Conservation (phyloP, 2,888 invertebrate genomes). For the Hypselothyrea guttata region DNA sequence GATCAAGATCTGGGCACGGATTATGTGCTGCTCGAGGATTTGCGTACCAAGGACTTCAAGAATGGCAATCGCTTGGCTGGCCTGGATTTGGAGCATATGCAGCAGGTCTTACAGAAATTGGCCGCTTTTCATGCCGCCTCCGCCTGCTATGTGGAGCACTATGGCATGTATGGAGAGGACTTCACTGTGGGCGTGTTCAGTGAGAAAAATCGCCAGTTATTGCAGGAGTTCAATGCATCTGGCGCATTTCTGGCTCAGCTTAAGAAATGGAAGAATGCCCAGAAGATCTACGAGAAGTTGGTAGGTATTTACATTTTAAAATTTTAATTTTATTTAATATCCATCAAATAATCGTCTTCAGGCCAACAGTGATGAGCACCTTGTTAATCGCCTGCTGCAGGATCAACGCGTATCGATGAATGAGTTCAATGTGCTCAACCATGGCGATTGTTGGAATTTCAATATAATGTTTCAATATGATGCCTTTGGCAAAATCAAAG, state of each 20-base stretch:
- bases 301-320: conserved; percentile 36
- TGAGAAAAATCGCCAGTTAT: conserved; percentile 59
- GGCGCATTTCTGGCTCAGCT: conserved; percentile 70
- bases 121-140: conserved; percentile 81
- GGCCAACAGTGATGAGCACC: conserved; percentile 71
- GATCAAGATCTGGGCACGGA: conserved; percentile 69
- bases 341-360: conserved; percentile 3
- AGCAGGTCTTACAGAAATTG: conserved; percentile 74
- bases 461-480: conserved; percentile 81
- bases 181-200: conserved; percentile 72
- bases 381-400: conserved; percentile 75
- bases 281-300: conserved; percentile 73
- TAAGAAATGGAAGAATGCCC: conserved; percentile 76
- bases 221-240: conserved; percentile 73
- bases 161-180: conserved; percentile 67
- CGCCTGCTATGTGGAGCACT: conserved; percentile 79
- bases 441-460: conserved; percentile 80
- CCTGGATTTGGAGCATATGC: conserved; percentile 75
- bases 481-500: conserved; percentile 76
- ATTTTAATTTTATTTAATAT: not conserved
- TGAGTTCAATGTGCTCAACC: conserved; percentile 79
- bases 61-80: conserved; percentile 77
- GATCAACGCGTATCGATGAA: conserved; percentile 53
- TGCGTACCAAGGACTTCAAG: conserved; percentile 69
- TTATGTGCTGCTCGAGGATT: conserved; percentile 79